Percentiles rank a stretch among this genome's conserved stretches.
Evolutionary conservation across 2,797 vertebrate species (phyloP).

Genomic region (Microcaecilia unicolor): DNA sequence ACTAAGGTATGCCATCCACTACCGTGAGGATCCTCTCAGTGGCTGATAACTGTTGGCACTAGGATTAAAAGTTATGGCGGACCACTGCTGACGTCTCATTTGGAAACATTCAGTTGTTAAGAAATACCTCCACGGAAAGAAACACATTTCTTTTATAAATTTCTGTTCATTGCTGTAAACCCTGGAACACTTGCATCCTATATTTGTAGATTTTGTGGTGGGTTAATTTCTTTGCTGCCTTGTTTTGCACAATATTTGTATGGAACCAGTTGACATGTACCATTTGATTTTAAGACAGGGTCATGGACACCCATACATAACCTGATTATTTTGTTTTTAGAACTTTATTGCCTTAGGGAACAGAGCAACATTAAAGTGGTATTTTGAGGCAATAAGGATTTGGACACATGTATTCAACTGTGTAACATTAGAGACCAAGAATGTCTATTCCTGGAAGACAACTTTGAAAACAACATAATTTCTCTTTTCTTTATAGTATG

Average conservation of each 20-base stretch:
- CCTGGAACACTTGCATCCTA: conserved; percentile 46
- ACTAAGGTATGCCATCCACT: conserved; percentile 93
- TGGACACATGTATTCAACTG: too few species aligned
- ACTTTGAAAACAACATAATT: too few species aligned
- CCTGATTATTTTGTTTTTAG: too few species aligned
- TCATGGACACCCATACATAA: too few species aligned
- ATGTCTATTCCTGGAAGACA: too few species aligned
- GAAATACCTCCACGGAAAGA: conserved; percentile 14
- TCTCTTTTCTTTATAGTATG: too few species aligned
- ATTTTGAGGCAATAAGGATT: too few species aligned
- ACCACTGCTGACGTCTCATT: not conserved
- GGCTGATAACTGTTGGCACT: conserved; percentile 74
- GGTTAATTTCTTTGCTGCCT: conserved; percentile 58
- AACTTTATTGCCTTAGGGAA: not conserved
- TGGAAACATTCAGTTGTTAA: not conserved
- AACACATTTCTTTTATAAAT: conserved; percentile 33
- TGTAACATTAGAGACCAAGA: too few species aligned
- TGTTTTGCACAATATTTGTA: conserved; percentile 57
- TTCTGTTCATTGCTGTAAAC: conserved; percentile 30
- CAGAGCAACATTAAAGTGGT: not conserved
- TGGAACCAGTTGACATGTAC: too few species aligned
- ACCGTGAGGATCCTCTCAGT: conserved; percentile 94
- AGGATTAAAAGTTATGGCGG: not conserved
- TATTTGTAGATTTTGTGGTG: conserved; percentile 55
- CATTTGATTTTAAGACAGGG: too few species aligned